A percentile compares a stretch with the other conserved stretches of the same genome.
Evolutionary conservation across 2,113 vertebrate species (phyloP).

Genomic region (Planiliza haematocheilus): DNA sequence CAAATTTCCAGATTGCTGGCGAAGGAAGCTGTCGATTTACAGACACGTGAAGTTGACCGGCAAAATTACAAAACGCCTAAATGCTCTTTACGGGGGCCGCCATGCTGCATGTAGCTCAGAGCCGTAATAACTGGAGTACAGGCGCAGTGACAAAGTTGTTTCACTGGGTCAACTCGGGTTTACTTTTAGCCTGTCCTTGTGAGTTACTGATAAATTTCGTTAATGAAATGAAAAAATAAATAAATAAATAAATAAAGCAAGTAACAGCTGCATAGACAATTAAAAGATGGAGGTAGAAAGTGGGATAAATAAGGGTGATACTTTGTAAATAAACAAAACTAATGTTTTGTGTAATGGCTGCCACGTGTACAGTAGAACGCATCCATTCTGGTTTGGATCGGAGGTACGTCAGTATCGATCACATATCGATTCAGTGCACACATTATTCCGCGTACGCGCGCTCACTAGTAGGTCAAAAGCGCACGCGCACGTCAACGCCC

Average conservation of each 20-base stretch:
- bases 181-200: not conserved
- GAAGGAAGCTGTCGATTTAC: not conserved
- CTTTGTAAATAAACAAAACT: not conserved
- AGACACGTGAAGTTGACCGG: not conserved
- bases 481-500: conserved; percentile 67
- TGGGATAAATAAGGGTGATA: no score
- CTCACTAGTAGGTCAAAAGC: conserved; percentile 50
- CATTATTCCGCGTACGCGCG: conserved; percentile 44
- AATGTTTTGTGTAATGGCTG: conserved; percentile 35
- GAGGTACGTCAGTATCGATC: not conserved
- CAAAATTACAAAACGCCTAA: not conserved
- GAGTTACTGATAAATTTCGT: not conserved
- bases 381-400: not conserved
- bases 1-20: no score
- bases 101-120: conserved; percentile 51
- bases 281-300: not conserved
- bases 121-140: conserved; percentile 64
- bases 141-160: conserved; percentile 39
- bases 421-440: not conserved
- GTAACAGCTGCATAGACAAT: not conserved
- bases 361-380: conserved; percentile 64
- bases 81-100: conserved; percentile 60
- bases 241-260: not conserved
- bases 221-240: not conserved
- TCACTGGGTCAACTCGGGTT: not conserved